phyloP scores from a whole-genome alignment of 92 coral and sea anemone genomes.

The Desmophyllum pertusum region DNA sequence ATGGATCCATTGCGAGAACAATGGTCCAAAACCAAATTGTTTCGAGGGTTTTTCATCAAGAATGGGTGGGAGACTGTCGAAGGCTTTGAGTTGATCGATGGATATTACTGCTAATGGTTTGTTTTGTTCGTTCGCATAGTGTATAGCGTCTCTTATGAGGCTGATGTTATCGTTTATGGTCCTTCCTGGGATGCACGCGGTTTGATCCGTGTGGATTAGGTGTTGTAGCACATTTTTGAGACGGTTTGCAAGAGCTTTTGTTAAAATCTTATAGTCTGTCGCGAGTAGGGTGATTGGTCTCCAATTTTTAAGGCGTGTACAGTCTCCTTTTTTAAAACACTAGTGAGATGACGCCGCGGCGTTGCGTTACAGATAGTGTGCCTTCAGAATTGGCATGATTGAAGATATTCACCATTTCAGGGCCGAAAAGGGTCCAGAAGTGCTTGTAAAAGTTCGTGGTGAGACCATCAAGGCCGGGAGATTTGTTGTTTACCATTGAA shows the following conservation, averaged over 20 bases:
- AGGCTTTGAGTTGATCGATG: slow-evolving; percentile 28
- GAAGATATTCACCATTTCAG: background rate
- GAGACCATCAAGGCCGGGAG: slow-evolving; percentile 5
- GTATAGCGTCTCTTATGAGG: slow-evolving; percentile 9
- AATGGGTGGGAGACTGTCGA: slow-evolving; percentile 26
- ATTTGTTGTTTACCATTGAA: slow-evolving; percentile 2
- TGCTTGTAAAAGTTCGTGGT: slow-evolving; percentile 24
- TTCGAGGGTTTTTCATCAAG: background rate
- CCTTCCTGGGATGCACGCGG: slow-evolving; percentile 29
- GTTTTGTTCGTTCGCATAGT: background rate
- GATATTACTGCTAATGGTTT: background rate
- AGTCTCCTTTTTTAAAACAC: slow-evolving; percentile 36
- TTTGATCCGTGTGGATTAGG: slow-evolving; percentile 21
- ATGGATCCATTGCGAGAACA: background rate
- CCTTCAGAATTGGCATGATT: background rate
- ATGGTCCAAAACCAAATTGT: slow-evolving; percentile 39
- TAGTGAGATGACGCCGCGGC: slow-evolving; percentile 20
- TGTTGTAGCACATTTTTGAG: slow-evolving; percentile 14
- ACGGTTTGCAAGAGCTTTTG: slow-evolving; percentile 21
- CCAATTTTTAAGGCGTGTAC: slow-evolving; percentile 29
- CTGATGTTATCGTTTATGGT: slow-evolving; percentile 31
- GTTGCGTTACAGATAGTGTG: slow-evolving; percentile 10
- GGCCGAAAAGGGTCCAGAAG: slow-evolving; percentile 32
- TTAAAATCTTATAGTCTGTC: slow-evolving; percentile 28
- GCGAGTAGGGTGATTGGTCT: slow-evolving; percentile 37